Conservation (phyloP, 2,888 invertebrate genomes). For the Buathra laborator region DNA sequence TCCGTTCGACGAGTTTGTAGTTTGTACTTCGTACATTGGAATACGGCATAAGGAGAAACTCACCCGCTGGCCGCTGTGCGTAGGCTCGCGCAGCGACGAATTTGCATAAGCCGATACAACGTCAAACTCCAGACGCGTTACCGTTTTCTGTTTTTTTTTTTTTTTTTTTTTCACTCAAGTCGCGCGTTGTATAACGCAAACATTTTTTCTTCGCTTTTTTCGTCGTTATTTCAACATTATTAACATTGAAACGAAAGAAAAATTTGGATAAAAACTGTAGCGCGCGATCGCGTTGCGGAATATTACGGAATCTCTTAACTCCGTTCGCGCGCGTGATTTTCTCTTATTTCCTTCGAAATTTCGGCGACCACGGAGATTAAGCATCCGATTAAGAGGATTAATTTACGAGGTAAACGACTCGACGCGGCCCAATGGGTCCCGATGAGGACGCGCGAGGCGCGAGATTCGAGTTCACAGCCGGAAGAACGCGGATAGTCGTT, state of each 20-base stretch:
- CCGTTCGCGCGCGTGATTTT: neutral
- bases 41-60: slow-evolving; percentile 34
- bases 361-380: slow-evolving; percentile 46
- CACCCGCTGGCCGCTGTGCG: slow-evolving; percentile 26
- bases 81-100: slow-evolving; percentile 59
- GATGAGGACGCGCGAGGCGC: slow-evolving; percentile 10
- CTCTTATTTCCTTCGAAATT: slow-evolving; percentile 14
- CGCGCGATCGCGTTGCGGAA: too few species aligned
- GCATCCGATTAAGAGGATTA: slow-evolving; percentile 40
- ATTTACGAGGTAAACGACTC: slow-evolving; percentile 56
- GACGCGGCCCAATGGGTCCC: neutral
- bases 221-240: neutral
- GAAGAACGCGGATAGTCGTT: slow-evolving; percentile 31
- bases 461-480: slow-evolving; percentile 41
- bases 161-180: neutral
- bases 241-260: too few species aligned
- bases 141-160: neutral
- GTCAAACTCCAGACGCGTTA: slow-evolving; percentile 3
- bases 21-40: slow-evolving; percentile 31
- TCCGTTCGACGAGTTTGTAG: slow-evolving; percentile 71
- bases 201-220: slow-evolving; percentile 6
- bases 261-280: too few species aligned
- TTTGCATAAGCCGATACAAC: slow-evolving; percentile 75
- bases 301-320: neutral
- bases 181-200: neutral